phyloP scores from a whole-genome alignment of 1,140 invertebrate species.

The Venturia canescens region DNA sequence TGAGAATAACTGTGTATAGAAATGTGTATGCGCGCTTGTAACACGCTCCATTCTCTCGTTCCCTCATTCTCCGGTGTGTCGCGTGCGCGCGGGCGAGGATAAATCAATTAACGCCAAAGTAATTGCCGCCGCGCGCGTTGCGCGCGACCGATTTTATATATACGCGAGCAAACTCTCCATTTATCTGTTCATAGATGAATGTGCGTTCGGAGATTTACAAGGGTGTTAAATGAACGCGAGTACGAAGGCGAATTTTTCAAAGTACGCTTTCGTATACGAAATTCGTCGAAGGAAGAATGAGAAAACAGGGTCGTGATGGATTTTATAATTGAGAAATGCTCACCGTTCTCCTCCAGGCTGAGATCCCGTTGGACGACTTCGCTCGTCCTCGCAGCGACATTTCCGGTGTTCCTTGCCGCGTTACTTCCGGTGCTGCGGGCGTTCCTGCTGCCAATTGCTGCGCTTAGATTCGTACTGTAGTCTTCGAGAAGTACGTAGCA shows the following conservation, averaged over 20 bases:
- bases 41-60: not conserved
- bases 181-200: no score
- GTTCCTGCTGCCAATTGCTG: constrained; percentile 68
- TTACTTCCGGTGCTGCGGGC: constrained; percentile 62
- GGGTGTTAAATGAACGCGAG: not conserved
- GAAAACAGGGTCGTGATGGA: constrained; percentile 17
- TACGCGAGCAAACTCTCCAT: no score
- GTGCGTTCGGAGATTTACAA: not conserved
- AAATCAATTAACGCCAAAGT: constrained; percentile 46
- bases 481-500: constrained; percentile 74
- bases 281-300: not conserved
- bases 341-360: constrained; percentile 29
- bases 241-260: no score
- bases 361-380: constrained; percentile 34
- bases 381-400: not conserved
- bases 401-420: constrained; percentile 58
- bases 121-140: constrained; percentile 27
- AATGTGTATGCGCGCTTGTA: not conserved
- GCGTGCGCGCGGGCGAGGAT: constrained; percentile 8
- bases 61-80: not conserved
- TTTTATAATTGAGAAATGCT: constrained; percentile 39
- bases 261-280: not conserved
- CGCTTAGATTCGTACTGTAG: constrained; percentile 68
- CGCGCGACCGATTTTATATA: no score
- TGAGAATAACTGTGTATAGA: not conserved